Evolutionary conservation across 1,140 invertebrate genomes (phyloP).

Genomic region (Trichomalopsis sarcophagae): DNA sequence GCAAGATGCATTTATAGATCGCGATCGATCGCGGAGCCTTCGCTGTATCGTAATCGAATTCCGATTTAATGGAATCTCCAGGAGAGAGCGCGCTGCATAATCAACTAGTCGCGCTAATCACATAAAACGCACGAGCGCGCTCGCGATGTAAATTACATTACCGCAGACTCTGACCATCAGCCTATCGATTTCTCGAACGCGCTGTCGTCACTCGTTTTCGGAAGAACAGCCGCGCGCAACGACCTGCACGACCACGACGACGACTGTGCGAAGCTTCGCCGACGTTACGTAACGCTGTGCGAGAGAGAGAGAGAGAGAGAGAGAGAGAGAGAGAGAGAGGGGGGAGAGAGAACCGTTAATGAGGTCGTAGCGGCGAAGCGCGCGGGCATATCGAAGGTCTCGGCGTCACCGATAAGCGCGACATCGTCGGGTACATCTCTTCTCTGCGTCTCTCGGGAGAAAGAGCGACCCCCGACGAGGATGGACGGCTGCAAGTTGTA

Average conservation of each 20-base stretch:
- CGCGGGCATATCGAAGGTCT: slow-evolving; percentile 32
- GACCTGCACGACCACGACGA: neutral
- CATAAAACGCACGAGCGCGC: neutral
- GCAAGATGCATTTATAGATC: neutral
- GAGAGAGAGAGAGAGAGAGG: too few species aligned
- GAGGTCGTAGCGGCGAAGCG: slow-evolving; percentile 20
- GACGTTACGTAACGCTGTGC: slow-evolving; percentile 14
- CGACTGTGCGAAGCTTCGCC: neutral
- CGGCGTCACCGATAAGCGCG: slow-evolving; percentile 30
- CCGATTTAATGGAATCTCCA: slow-evolving; percentile 24
- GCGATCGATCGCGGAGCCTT: slow-evolving; percentile 5
- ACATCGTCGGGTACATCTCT: slow-evolving; percentile 14
- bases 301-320: neutral
- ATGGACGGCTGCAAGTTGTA: neutral
- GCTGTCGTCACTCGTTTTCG: neutral
- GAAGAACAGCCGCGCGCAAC: too few species aligned
- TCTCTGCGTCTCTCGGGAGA: neutral
- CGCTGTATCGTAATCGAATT: slow-evolving; percentile 8
- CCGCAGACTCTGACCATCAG: neutral
- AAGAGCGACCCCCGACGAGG: neutral
- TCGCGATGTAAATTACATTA: slow-evolving; percentile 14
- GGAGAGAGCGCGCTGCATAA: neutral
- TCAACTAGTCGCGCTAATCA: neutral
- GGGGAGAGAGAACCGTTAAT: slow-evolving; percentile 30
- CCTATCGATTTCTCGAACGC: neutral